phyloP scores from a whole-genome alignment of 2,888 invertebrate genomes.

The Drosophila melanocephala region DNA sequence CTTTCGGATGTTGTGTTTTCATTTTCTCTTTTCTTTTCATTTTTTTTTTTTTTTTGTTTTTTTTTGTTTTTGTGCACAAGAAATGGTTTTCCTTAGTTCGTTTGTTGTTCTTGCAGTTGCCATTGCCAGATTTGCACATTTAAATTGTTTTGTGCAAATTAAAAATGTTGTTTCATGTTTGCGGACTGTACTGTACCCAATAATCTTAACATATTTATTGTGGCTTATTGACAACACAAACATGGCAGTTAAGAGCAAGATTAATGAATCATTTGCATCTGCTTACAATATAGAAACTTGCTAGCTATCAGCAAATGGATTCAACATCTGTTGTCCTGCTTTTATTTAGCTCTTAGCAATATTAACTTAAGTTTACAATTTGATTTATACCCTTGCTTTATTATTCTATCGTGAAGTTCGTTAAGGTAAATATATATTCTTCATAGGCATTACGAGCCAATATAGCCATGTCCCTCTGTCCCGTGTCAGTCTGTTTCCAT shows the following conservation, averaged over 20 bases:
- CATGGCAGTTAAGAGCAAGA: background rate
- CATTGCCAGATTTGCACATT: slow-evolving; percentile 41
- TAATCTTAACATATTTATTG: slow-evolving; percentile 9
- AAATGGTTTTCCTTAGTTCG: slow-evolving; percentile 27
- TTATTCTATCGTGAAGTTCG: background rate
- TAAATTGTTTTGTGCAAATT: slow-evolving; percentile 55
- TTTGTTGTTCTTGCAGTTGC: slow-evolving; percentile 40
- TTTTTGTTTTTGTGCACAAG: slow-evolving; percentile 9
- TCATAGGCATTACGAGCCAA: background rate
- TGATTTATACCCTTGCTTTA: background rate
- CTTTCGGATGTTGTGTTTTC: slow-evolving; percentile 23
- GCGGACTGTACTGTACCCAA: slow-evolving; percentile 40
- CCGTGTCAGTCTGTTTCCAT: background rate
- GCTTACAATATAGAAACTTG: background rate
- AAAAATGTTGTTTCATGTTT: slow-evolving; percentile 61
- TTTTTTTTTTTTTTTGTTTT: background rate
- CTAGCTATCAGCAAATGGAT: background rate
- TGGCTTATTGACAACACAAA: slow-evolving; percentile 28
- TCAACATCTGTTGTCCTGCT: background rate
- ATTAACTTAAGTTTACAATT: background rate
- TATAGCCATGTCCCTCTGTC: background rate
- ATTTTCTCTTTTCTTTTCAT: slow-evolving; percentile 11
- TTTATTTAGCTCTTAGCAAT: background rate
- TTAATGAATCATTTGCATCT: background rate
- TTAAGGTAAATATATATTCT: background rate